These are phyloP conservation scores for Thymelicus acteon DNA, from an alignment of 2,888 invertebrate genomes.

Conservation along the genomic window DNA sequence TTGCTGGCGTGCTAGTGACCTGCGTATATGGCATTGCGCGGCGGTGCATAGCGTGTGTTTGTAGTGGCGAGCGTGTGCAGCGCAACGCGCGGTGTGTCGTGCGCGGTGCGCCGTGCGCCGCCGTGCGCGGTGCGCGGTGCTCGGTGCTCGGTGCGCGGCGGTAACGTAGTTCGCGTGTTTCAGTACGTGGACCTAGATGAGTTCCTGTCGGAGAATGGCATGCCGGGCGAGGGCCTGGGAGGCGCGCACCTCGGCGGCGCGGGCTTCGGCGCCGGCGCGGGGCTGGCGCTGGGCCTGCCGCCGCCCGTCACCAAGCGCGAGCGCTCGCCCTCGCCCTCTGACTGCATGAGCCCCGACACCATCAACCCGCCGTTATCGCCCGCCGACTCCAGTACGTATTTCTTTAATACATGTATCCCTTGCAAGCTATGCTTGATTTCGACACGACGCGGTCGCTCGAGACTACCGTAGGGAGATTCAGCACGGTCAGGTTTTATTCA, in stretches of 20 bases:
- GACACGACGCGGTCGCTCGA: no score
- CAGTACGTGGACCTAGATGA: slow-evolving; percentile 99
- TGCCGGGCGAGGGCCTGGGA: slow-evolving; percentile 91
- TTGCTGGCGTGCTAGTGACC: slow-evolving; percentile 16
- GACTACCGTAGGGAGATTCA: no score
- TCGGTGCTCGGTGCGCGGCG: slow-evolving; percentile 48
- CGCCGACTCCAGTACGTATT: slow-evolving; percentile 90
- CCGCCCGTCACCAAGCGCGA: slow-evolving; percentile 93
- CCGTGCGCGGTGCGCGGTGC: slow-evolving; percentile 43
- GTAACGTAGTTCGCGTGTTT: slow-evolving; percentile 61
- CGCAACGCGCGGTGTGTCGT: slow-evolving; percentile 45
- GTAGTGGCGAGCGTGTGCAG: slow-evolving; percentile 33
- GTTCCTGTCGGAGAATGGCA: slow-evolving; percentile 97
- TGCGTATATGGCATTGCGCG: slow-evolving; percentile 35
- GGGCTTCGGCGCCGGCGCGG: slow-evolving; percentile 84
- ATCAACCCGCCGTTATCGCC: slow-evolving; percentile 95
- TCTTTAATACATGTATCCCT: not conserved
- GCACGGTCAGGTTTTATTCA: no score
- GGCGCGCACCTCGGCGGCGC: slow-evolving; percentile 88
- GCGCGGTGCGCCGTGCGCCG: slow-evolving; percentile 20
- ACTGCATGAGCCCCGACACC: slow-evolving; percentile 95
- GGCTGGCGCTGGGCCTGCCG: slow-evolving; percentile 85
- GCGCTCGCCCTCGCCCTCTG: slow-evolving; percentile 94
- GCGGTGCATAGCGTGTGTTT: slow-evolving; percentile 9
- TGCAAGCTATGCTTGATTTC: no score